Percentiles rank a stretch among this genome's conserved stretches.
These are phyloP conservation scores for Lethrus apterus DNA, from an alignment of 1,140 invertebrate species.

Conservation along the genomic window DNA sequence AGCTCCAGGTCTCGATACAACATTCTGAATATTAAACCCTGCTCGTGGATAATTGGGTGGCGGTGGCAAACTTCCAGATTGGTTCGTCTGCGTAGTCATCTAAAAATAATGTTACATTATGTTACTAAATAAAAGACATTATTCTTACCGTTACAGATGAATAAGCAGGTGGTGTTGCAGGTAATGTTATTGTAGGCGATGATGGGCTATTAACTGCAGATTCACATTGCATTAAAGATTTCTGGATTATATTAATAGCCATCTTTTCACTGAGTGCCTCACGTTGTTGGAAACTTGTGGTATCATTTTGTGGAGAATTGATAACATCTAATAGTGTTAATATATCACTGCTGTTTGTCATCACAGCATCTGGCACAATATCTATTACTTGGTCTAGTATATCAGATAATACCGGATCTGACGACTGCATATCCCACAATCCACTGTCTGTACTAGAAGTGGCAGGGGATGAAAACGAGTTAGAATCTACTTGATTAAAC, in stretches of 20 bases:
- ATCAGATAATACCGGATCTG: conserved; percentile 68
- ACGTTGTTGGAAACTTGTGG: conserved; percentile 28
- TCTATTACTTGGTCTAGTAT: conserved; percentile 80
- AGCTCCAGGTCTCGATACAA: conserved; percentile 40
- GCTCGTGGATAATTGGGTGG: conserved; percentile 42
- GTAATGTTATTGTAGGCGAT: conserved; percentile 52
- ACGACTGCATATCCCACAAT: conserved; percentile 39
- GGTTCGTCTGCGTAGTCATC: conserved; percentile 19
- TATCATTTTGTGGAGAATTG: conserved; percentile 37
- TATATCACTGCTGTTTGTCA: conserved; percentile 42
- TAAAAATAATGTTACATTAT: conserved; percentile 7
- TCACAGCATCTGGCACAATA: conserved; percentile 56
- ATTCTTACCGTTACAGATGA: conserved; percentile 53
- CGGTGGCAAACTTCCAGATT: conserved; percentile 30
- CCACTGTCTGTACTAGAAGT: conserved; percentile 23
- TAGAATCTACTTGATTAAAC: conserved; percentile 24
- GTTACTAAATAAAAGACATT: background rate
- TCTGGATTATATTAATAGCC: conserved; percentile 84
- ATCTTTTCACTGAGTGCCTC: conserved; percentile 63
- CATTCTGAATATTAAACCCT: conserved; percentile 26
- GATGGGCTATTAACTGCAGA: conserved; percentile 53
- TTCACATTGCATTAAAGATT: conserved; percentile 80
- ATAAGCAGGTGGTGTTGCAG: conserved; percentile 57
- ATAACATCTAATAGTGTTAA: conserved; percentile 46
- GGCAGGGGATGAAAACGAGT: conserved; percentile 24